Base-by-base conservation (phyloP, 1,140 invertebrate genomes). In the Onthophagus taurus region DNA sequence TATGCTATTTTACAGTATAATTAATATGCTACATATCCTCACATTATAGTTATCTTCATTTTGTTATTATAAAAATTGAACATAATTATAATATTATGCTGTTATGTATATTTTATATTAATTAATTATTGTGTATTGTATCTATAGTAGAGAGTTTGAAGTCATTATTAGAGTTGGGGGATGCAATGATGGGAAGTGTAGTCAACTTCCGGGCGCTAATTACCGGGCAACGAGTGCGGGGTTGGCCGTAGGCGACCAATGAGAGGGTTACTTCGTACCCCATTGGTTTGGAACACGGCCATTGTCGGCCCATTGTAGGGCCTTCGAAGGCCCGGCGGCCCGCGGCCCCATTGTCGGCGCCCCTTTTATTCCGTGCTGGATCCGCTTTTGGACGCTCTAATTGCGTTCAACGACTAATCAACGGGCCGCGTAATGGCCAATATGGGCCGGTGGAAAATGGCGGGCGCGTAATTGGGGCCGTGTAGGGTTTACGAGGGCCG, bases 321-420 rank as follows among this genome's bases (percentile, higher is more conserved):
- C n/a, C n/a, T n/a, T n/a, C n/a, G n/a, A n/a, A n/a, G n/a, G n/a
- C n/a, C n/a, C n/a, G n/a, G n/a, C n/a, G n/a, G n/a, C n/a, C n/a
- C n/a, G n/a, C n/a, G n/a, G n/a, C n/a, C n/a, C n/a, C n/a, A 53
- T 42, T 47, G 49, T 53, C 54, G 53, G 53, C 49, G 45, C 42
- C 43, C 31, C 48, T 45, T 50, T 53, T 53, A 55, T 51, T 42
- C 43, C 47, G 35, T 50, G 52, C 51, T 52, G 51, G 50, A 54
- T 54, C 52, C 52, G 50, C 47, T 24, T 46, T n/a, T n/a, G n/a
- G n/a, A n/a, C n/a, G n/a, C n/a, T n/a, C n/a, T 53, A 53, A 53
- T 50, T 53, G 49, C 47, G 51, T 53, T 53, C 52, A 53, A 53
- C 54, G 54, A 54, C 54, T 54, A 56, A 51, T 56, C 52, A 54